phyloP scores from a whole-genome alignment of 2,888 invertebrate species.

The Tetramorium bicarinatum region DNA sequence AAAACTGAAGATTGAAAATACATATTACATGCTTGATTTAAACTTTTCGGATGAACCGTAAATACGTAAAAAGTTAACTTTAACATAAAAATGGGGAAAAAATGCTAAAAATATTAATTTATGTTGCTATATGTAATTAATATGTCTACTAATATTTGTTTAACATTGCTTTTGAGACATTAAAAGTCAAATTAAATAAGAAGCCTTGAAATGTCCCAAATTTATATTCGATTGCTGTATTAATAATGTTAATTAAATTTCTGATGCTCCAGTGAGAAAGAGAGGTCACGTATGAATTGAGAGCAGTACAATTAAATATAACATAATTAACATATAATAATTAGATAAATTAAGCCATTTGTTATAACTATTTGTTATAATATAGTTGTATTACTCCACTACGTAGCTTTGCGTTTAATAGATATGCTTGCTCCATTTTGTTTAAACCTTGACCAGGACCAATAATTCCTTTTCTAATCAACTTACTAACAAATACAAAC shows the following conservation, averaged over 20 bases:
- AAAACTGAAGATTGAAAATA: not conserved
- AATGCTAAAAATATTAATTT: not conserved
- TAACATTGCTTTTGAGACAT: not conserved
- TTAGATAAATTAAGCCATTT: slow-evolving; percentile 44
- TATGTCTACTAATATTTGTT: not conserved
- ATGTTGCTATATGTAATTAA: not conserved
- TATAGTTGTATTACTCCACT: slow-evolving; percentile 16
- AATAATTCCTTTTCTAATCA: not conserved
- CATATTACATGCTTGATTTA: not conserved
- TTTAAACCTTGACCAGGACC: slow-evolving; percentile 54
- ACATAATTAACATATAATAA: slow-evolving; percentile 29
- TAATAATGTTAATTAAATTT: slow-evolving; percentile 40
- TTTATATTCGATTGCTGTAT: not conserved
- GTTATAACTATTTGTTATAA: slow-evolving; percentile 3
- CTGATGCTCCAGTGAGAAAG: slow-evolving; percentile 1
- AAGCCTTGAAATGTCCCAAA: not conserved
- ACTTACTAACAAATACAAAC: slow-evolving; percentile 4
- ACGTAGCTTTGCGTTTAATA: slow-evolving; percentile 14
- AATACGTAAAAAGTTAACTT: not conserved
- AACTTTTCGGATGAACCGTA: not conserved
- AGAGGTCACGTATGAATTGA: not conserved
- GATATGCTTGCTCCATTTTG: slow-evolving; percentile 72
- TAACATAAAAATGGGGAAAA: slow-evolving; percentile 1
- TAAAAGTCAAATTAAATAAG: not conserved
- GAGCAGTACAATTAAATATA: not conserved